phyloP scores from a whole-genome alignment of 2,888 invertebrate species.

The Mechanitis mazaeus region DNA sequence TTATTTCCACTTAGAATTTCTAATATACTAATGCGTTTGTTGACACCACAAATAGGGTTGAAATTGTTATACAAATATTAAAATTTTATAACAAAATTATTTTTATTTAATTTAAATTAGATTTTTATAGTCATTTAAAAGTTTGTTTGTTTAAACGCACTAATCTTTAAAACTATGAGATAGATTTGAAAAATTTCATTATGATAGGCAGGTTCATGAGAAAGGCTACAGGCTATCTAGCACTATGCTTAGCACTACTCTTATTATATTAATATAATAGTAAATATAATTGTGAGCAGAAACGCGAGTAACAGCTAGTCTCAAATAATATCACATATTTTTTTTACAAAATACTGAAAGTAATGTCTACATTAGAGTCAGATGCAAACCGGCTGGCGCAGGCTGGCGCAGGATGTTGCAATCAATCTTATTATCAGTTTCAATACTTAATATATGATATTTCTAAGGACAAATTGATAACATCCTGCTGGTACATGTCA shows the following conservation, averaged over 20 bases:
- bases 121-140: too few species aligned
- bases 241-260: too few species aligned
- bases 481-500: background rate
- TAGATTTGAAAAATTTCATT: too few species aligned
- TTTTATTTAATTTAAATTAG: too few species aligned
- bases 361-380: background rate
- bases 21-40: slow-evolving; percentile 17
- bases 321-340: background rate
- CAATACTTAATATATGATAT: slow-evolving; percentile 1
- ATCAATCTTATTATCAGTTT: slow-evolving; percentile 2
- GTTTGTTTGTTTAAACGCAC: too few species aligned
- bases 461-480: slow-evolving; percentile 3
- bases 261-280: too few species aligned
- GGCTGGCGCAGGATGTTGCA: background rate
- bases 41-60: background rate
- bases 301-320: too few species aligned
- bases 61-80: background rate
- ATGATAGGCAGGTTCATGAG: too few species aligned
- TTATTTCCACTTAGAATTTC: slow-evolving; percentile 24
- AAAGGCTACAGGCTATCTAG: too few species aligned
- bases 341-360: slow-evolving; percentile 3
- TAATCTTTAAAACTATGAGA: too few species aligned
- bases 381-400: background rate
- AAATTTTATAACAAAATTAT: background rate
- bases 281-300: too few species aligned